These are phyloP conservation scores for Coptodon bakossiorum DNA, from an alignment of 2,113 vertebrate species.

Conservation along the genomic window DNA sequence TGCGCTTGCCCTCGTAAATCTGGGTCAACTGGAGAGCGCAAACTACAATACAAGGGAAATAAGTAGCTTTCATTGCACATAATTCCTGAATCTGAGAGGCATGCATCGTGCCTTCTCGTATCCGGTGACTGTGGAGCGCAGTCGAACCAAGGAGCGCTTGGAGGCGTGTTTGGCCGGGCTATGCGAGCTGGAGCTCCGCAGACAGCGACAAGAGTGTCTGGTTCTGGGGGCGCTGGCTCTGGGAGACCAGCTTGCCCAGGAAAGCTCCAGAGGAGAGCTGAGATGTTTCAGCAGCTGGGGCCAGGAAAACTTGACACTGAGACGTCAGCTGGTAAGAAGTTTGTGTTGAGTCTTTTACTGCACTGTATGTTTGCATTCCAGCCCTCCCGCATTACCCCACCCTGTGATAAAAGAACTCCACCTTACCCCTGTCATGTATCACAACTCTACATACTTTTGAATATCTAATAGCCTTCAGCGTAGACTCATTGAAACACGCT, in stretches of 20 bases:
- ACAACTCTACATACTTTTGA: neutral
- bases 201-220: conserved; percentile 73
- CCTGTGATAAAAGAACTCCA: neutral
- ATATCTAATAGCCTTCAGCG: neutral
- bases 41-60: neutral
- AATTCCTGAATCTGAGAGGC: neutral
- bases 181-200: conserved; percentile 73
- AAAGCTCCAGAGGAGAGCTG: conserved; percentile 41
- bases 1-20: conserved; percentile 2
- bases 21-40: neutral
- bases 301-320: conserved; percentile 70
- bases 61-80: neutral
- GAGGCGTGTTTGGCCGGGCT: conserved; percentile 71
- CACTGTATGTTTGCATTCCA: neutral
- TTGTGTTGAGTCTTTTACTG: neutral
- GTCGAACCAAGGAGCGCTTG: conserved; percentile 71
- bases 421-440: neutral
- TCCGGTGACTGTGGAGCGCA: conserved; percentile 67
- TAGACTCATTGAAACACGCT: neutral
- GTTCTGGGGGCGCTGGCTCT: conserved; percentile 70
- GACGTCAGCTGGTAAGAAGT: conserved; percentile 74
- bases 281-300: conserved; percentile 65
- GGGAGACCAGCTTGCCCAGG: conserved; percentile 37
- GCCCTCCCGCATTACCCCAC: neutral
- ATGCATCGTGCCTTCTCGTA: conserved; percentile 71